Conservation (phyloP, 2,113 vertebrate genomes). For the Solea solea region DNA sequence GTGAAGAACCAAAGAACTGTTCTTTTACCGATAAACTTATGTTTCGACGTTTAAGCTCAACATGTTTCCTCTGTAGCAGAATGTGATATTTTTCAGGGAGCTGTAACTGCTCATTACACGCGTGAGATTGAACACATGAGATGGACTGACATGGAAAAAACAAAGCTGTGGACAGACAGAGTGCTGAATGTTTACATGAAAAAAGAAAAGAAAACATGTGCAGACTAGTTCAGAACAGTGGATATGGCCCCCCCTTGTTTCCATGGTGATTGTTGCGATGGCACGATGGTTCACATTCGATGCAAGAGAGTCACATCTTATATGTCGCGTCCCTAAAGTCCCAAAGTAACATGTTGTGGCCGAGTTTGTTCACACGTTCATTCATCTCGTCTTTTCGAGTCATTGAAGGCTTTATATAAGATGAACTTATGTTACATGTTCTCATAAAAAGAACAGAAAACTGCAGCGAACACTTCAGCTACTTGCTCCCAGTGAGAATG, state of each 20-base stretch:
- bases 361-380: neutral
- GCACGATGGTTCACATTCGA: slow-evolving; percentile 45
- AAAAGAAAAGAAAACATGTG: slow-evolving; percentile 52
- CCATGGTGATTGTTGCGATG: slow-evolving; percentile 69
- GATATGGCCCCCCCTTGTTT: slow-evolving; percentile 56
- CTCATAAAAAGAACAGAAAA: too few relatives aligned
- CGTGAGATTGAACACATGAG: slow-evolving; percentile 20
- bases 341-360: neutral
- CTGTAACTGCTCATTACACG: slow-evolving; percentile 41
- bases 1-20: slow-evolving; percentile 79
- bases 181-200: slow-evolving; percentile 31
- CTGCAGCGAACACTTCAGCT: slow-evolving; percentile 4
- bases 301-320: slow-evolving; percentile 27
- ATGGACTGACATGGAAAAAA: slow-evolving; percentile 14
- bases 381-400: neutral
- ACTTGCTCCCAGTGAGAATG: neutral
- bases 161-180: slow-evolving; percentile 15
- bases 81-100: slow-evolving; percentile 52
- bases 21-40: slow-evolving; percentile 40
- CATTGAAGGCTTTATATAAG: neutral
- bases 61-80: slow-evolving; percentile 40
- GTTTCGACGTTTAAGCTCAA: slow-evolving; percentile 33
- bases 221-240: slow-evolving; percentile 16
- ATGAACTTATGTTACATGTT: neutral
- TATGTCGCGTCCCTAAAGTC: slow-evolving; percentile 19